Base-by-base conservation (phyloP, 2,888 invertebrate genomes). In the Lymantria dispar region DNA sequence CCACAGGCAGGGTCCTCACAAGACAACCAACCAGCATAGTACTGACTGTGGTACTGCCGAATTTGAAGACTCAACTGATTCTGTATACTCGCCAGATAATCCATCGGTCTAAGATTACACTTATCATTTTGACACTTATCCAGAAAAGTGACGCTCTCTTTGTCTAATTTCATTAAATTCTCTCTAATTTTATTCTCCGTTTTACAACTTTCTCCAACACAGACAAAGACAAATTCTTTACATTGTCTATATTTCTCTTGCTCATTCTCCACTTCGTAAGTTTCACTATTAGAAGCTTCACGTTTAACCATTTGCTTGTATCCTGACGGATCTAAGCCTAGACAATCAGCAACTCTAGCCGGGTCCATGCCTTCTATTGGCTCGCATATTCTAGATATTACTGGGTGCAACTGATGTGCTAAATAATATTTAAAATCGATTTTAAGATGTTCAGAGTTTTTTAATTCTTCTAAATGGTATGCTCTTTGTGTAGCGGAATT, bases 291-390 rank as follows among this genome's bases (percentile, higher is more conserved):
- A 0, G 81, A 68, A 14, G 78, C 74, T 50, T 93, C 93, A 60
- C 85, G 84, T 57, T 89, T 90, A n/a, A 82, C 61, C 9, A 78
- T 77, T 45, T 91, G 90, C 52, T 83, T 82, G 68, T 91, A 92
- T 1, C 91, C 90, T 0, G 91, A 86, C 0, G 93, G 92, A 78
- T 95, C 94, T 50, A 94, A 80, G 68, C 98, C 99, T 51, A 99
- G 92, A 77, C 96, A 95, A 72, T 96, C 95, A 0, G 99, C 99
- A 56, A 99, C 95, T 58, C 96, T 93, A 46, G 96, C 96, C 2
- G 96, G 94, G 86, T 99, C 98, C 60, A 97, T 96, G 10, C 98
- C 98, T 61, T 98, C 98, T 42, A 99, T 96, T 0, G 99, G 99
- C 61, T 98, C 98, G 77, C 98, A 98, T 75, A 99, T 95, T 62